Conservation (phyloP, 2,113 vertebrate species). For the Himantopus leucocephalus region DNA sequence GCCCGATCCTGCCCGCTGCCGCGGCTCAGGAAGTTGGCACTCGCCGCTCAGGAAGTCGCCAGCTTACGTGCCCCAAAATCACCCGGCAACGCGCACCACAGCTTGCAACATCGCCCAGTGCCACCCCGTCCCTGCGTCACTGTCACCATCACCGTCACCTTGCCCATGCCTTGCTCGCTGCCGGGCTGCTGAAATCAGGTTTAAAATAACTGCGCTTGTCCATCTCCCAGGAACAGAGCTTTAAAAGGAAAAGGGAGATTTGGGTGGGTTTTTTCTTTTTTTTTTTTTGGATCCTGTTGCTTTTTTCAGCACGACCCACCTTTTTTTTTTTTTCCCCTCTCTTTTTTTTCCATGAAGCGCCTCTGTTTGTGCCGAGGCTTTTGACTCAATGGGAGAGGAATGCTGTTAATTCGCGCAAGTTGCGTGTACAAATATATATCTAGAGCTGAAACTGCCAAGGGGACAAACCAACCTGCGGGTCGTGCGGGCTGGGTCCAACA, state of each 20-base stretch:
- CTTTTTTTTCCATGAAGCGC: neutral
- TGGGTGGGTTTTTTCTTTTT: neutral
- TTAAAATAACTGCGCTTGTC: neutral
- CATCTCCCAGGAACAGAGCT: neutral
- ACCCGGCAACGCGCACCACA: neutral
- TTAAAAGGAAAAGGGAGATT: slow-evolving; percentile 44
- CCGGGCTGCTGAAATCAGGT: neutral
- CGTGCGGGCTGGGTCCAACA: neutral
- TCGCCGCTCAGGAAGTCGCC: slow-evolving; percentile 17
- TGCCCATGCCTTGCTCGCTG: neutral
- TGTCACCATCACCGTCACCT: neutral
- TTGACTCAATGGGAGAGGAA: slow-evolving; percentile 74
- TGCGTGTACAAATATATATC: slow-evolving; percentile 24
- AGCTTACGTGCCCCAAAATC: neutral
- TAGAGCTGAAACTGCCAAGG: neutral
- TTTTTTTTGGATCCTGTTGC: neutral
- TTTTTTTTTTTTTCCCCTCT: neutral
- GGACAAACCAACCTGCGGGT: slow-evolving; percentile 21
- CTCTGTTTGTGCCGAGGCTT: slow-evolving; percentile 2
- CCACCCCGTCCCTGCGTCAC: neutral
- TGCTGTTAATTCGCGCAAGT: slow-evolving; percentile 25
- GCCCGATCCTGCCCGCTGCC: neutral
- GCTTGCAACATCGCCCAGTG: neutral
- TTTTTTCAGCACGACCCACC: neutral
- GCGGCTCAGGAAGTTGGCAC: neutral